These are phyloP conservation scores for Entomyzon cyanotis DNA, from an alignment of 2,113 vertebrate genomes.

Conservation along the genomic window DNA sequence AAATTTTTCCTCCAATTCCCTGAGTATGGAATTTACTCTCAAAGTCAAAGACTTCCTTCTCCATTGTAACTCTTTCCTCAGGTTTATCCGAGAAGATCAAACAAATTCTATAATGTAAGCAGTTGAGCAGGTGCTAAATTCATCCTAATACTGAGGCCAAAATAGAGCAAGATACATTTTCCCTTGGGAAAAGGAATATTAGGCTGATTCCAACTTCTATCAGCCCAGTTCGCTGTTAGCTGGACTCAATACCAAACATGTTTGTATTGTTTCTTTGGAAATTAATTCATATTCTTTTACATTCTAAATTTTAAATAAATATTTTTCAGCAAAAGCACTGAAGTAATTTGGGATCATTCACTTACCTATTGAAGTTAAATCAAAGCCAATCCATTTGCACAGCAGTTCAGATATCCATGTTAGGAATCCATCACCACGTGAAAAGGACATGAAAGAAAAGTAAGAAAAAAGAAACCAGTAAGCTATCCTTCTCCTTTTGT, in stretches of 20 bases:
- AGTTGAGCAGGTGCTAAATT: neutral
- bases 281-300: neutral
- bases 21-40: neutral
- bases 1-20: neutral
- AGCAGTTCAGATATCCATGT: constrained; percentile 24
- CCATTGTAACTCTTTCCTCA: neutral
- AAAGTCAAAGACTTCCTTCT: neutral
- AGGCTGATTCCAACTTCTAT: neutral
- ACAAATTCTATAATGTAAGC: neutral
- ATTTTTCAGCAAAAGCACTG: neutral
- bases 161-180: neutral
- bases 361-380: constrained; percentile 72
- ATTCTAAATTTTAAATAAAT: neutral
- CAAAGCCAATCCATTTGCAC: constrained; percentile 36
- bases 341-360: constrained; percentile 26
- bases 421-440: neutral
- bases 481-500: neutral
- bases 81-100: neutral
- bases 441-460: constrained; percentile 49
- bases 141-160: neutral
- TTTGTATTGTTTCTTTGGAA: neutral
- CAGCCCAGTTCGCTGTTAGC: neutral
- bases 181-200: neutral
- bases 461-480: constrained; percentile 38
- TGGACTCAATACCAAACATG: neutral